phyloP scores from a whole-genome alignment of 2,888 invertebrate genomes.

The Tipula lateralis region DNA sequence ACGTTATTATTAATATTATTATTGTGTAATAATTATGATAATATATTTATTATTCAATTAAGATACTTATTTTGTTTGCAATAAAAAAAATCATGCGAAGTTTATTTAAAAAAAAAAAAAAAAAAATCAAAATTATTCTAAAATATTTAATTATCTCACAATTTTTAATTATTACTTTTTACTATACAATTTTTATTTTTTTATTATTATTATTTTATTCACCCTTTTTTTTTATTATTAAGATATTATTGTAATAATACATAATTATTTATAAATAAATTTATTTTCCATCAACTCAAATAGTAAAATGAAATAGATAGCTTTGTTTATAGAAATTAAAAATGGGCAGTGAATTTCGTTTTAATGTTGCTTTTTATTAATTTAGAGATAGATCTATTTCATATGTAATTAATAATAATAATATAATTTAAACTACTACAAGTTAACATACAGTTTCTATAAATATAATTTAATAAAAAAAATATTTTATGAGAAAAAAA shows the following conservation, averaged over 20 bases:
- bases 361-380: not conserved
- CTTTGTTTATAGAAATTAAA: not conserved
- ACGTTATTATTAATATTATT: not conserved
- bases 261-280: not conserved
- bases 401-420: not conserved
- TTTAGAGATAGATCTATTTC: not conserved
- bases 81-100: constrained; percentile 11
- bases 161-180: not conserved
- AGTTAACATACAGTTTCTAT: not conserved
- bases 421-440: constrained; percentile 11
- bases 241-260: constrained; percentile 6
- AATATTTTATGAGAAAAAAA: not conserved
- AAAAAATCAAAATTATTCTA: constrained; percentile 7
- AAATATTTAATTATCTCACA: not conserved
- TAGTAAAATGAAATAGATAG: not conserved
- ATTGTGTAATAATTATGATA: not conserved
- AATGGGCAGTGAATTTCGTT: constrained; percentile 3
- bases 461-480: constrained; percentile 7
- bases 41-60: not conserved
- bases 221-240: not conserved
- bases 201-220: not conserved
- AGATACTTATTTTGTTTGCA: not conserved
- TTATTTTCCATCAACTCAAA: not conserved
- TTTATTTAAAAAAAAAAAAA: not conserved
- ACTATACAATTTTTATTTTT: not conserved